Percentiles rank a stretch among this genome's conserved stretches.
Evolutionary conservation across 2,797 vertebrate genomes (phyloP).

Genomic region (Calcarius lapponicus): DNA sequence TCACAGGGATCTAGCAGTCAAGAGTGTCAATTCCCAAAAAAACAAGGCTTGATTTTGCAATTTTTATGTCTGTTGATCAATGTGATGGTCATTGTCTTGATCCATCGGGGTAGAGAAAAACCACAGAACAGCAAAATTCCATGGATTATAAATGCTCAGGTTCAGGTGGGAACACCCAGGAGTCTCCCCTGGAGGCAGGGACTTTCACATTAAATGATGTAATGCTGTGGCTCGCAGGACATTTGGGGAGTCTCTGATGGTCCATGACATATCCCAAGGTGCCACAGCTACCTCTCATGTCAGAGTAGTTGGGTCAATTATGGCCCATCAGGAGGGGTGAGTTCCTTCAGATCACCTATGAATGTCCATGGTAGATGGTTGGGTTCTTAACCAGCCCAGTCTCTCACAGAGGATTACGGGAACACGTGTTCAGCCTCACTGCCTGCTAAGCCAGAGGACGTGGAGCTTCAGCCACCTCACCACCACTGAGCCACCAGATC

Average conservation of each 20-base stretch:
- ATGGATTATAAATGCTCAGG: background rate
- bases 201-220: background rate
- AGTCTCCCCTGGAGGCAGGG: background rate
- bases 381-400: background rate
- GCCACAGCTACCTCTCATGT: background rate
- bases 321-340: background rate
- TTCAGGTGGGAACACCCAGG: background rate
- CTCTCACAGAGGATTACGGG: background rate
- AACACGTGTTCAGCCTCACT: rapidly evolving
- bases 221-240: background rate
- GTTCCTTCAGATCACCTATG: background rate
- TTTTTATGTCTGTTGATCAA: background rate
- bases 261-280: background rate
- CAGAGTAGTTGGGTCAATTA: background rate
- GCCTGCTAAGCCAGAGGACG: background rate
- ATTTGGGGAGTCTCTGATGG: background rate
- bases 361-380: rapidly evolving
- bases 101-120: background rate
- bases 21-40: no score
- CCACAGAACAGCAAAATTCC: background rate
- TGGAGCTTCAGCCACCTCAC: background rate
- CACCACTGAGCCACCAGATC: background rate
- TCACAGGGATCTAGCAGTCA: background rate
- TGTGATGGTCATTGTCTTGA: background rate
- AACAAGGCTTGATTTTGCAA: background rate